phyloP scores from a whole-genome alignment of 2,888 invertebrate species.

The Synanthedon andrenaeformis region DNA sequence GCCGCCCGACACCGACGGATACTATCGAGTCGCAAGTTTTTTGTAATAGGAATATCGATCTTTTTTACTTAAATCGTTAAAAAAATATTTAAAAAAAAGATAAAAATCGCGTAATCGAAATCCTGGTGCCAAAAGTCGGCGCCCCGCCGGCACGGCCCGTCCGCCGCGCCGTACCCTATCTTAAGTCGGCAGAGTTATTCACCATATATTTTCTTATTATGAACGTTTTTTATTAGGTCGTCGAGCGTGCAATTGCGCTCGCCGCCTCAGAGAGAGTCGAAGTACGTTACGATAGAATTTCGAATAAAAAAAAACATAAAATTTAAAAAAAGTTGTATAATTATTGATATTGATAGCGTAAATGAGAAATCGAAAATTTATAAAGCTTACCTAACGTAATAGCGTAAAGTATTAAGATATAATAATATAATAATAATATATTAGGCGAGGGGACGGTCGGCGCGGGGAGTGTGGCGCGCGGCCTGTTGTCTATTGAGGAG shows the following conservation, averaged over 20 bases:
- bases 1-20: conserved; percentile 21
- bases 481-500: conserved; percentile 31
- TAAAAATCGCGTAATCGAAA: conserved; percentile 69
- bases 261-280: conserved; percentile 64
- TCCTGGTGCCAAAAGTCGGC: conserved; percentile 70
- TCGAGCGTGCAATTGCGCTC: conserved; percentile 57
- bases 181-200: conserved; percentile 71
- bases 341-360: conserved; percentile 68
- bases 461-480: conserved; percentile 43
- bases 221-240: conserved; percentile 74
- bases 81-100: conserved; percentile 64
- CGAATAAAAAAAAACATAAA: conserved; percentile 64
- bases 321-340: conserved; percentile 71
- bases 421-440: conserved; percentile 59
- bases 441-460: conserved; percentile 53
- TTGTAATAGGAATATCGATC: conserved; percentile 40
- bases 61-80: conserved; percentile 71
- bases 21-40: conserved; percentile 34
- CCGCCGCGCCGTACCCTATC: conserved; percentile 67
- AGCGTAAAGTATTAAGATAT: conserved; percentile 70
- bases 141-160: conserved; percentile 69
- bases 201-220: conserved; percentile 75
- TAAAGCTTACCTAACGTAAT: conserved; percentile 70
- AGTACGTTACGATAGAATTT: conserved; percentile 69
- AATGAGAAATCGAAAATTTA: conserved; percentile 68